phyloP scores from a whole-genome alignment of 2,888 invertebrate species.

The Callimorpha dominula region DNA sequence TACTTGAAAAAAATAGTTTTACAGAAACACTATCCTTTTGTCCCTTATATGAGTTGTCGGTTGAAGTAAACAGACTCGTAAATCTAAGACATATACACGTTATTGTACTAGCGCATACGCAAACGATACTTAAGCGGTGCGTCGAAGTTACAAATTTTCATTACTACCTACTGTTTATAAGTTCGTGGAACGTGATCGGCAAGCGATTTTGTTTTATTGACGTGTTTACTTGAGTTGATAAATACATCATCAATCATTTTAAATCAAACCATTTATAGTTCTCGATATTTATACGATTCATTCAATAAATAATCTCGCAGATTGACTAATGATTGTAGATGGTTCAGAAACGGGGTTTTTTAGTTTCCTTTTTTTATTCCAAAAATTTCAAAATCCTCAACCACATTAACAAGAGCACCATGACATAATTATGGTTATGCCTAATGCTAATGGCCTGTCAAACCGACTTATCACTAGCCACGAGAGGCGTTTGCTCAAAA shows the following conservation, averaged over 20 bases:
- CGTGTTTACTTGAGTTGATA: constrained; percentile 29
- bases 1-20: not conserved
- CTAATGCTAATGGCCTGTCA: too few species aligned
- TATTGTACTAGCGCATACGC: constrained; percentile 33
- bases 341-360: not conserved
- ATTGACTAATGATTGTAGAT: not conserved
- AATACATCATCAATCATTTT: not conserved
- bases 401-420: not conserved
- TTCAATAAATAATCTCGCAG: not conserved
- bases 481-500: too few species aligned
- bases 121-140: constrained; percentile 11
- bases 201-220: constrained; percentile 37
- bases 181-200: constrained; percentile 37
- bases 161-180: constrained; percentile 30
- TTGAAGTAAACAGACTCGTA: constrained; percentile 51
- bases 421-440: not conserved
- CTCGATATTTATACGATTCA: not conserved
- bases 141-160: constrained; percentile 34
- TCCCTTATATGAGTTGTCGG: constrained; percentile 27
- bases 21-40: constrained; percentile 23
- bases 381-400: not conserved
- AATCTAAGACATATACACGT: constrained; percentile 43
- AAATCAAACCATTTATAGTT: not conserved
- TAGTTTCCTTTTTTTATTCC: not conserved
- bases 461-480: not conserved